These are phyloP conservation scores for Trypoxylon attenuatum DNA, from an alignment of 2,888 invertebrate species.

Conservation along the genomic window DNA sequence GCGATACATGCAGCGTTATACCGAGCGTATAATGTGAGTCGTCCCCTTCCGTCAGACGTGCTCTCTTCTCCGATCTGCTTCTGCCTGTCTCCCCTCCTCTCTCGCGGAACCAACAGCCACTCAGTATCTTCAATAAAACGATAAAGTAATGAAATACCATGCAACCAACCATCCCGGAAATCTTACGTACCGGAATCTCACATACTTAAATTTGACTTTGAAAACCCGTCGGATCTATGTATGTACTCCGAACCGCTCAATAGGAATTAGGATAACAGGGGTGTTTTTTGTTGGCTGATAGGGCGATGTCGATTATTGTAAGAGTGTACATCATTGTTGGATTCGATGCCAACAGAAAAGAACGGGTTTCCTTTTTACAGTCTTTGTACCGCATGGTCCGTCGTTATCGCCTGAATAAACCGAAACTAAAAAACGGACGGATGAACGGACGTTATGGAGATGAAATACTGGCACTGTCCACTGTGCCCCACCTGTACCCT, in stretches of 20 bases:
- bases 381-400: slow-evolving; percentile 31
- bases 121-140: slow-evolving; percentile 6
- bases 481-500: slow-evolving; percentile 70
- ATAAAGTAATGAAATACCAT: slow-evolving; percentile 28
- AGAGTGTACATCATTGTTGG: neutral
- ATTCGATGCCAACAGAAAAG: slow-evolving; percentile 2
- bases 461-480: slow-evolving; percentile 73
- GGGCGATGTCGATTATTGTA: neutral
- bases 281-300: neutral
- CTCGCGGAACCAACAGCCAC: slow-evolving; percentile 3
- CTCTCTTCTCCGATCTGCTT: slow-evolving; percentile 11
- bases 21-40: slow-evolving; percentile 30
- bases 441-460: slow-evolving; percentile 59
- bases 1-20: slow-evolving; percentile 37
- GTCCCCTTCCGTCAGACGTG: slow-evolving; percentile 13
- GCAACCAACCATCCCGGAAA: slow-evolving; percentile 5
- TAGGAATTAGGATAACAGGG: neutral
- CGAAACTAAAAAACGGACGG: slow-evolving; percentile 53
- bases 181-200: neutral
- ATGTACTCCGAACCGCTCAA: too few relatives aligned
- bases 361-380: slow-evolving; percentile 29
- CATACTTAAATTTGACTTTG: neutral
- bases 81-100: neutral
- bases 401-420: slow-evolving; percentile 67
- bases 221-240: neutral